Evolutionary conservation across 2,797 vertebrate species (phyloP).

Genomic region (Monodelphis domestica): DNA sequence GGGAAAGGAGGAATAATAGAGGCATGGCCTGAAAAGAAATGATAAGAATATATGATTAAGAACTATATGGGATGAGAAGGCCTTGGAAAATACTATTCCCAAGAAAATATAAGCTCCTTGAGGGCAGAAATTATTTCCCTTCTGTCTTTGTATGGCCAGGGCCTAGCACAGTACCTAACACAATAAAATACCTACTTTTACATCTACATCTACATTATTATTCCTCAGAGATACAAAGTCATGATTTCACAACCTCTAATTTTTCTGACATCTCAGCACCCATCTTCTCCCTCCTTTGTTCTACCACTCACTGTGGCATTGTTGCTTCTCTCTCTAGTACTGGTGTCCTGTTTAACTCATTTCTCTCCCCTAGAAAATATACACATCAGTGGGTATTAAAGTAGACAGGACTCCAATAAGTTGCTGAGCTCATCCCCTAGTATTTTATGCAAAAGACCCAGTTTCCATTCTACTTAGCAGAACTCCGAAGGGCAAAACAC

Average conservation of each 20-base stretch:
- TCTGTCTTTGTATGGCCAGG: neutral
- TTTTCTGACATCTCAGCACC: neutral
- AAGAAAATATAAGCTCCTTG: neutral
- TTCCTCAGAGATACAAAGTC: neutral
- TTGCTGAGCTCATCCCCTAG: neutral
- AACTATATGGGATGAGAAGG: neutral
- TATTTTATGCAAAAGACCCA: neutral
- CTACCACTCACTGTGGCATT: neutral
- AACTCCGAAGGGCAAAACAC: neutral
- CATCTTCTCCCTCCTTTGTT: neutral
- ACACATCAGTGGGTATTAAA: neutral
- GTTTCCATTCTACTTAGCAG: neutral
- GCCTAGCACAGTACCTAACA: neutral
- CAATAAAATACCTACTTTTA: neutral
- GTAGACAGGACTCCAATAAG: neutral
- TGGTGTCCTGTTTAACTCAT: neutral
- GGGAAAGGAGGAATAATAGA: neutral
- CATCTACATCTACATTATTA: neutral
- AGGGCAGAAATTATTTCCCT: neutral
- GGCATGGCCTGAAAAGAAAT: neutral
- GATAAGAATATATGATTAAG: neutral
- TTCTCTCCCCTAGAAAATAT: neutral
- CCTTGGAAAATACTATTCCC: neutral
- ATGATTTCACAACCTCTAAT: neutral
- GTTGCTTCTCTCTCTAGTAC: neutral